These are phyloP conservation scores for Platypus cylindrus DNA, from an alignment of 2,888 invertebrate species.

Conservation along the genomic window DNA sequence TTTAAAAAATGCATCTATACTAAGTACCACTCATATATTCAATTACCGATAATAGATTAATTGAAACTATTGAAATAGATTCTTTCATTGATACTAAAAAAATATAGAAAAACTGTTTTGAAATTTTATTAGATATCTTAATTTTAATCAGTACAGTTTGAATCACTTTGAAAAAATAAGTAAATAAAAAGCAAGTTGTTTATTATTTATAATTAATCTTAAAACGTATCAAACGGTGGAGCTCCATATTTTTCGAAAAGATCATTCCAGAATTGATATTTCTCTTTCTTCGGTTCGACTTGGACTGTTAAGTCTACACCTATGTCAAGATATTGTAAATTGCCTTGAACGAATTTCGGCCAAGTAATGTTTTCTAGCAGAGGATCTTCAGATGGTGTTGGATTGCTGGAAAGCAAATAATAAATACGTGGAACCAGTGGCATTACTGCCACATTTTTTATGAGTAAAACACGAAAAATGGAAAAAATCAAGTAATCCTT, in stretches of 20 bases:
- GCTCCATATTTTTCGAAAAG: background rate
- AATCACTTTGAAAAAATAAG: background rate
- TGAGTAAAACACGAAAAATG: no score
- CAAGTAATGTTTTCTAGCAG: constrained; percentile 14
- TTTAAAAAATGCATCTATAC: no score
- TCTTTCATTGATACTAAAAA: no score
- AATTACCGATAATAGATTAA: no score
- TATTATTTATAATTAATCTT: background rate
- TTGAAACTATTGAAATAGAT: no score
- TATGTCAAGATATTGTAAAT: background rate
- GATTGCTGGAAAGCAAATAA: constrained; percentile 13
- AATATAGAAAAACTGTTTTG: background rate
- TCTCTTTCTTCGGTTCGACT: background rate
- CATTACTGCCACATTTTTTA: no score
- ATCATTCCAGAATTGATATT: background rate
- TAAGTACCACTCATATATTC: no score
- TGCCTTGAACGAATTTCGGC: constrained; percentile 4
- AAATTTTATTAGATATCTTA: background rate
- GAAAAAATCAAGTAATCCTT: no score
- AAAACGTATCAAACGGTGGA: constrained; percentile 1
- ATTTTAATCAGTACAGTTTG: no score
- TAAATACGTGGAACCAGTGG: no score
- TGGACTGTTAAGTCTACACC: background rate
- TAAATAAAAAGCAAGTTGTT: background rate
- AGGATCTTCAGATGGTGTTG: constrained; percentile 13